Evolutionary conservation across 2,888 invertebrate genomes (phyloP).

Genomic region (Hirtodrosophila histrioides): DNA sequence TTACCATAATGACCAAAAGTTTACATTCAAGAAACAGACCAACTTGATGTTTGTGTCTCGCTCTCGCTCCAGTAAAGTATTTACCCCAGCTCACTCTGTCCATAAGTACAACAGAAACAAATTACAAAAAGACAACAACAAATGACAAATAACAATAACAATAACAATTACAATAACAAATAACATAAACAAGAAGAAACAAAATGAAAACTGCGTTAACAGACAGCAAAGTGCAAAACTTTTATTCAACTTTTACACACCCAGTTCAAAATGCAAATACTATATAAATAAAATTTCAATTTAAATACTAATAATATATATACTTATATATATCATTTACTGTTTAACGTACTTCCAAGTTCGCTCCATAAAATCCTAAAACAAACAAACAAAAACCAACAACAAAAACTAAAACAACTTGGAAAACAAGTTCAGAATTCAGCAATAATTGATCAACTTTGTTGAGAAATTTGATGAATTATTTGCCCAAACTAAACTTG

Average conservation of each 20-base stretch:
- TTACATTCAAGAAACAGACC: too few relatives aligned
- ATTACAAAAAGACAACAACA: slow-evolving; percentile 33
- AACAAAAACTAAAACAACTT: slow-evolving; percentile 2
- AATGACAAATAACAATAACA: background rate
- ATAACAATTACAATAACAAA: slow-evolving; percentile 45
- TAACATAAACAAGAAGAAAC: slow-evolving; percentile 48
- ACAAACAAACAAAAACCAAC: slow-evolving; percentile 37
- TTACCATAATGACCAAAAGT: slow-evolving; percentile 29
- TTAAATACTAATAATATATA: slow-evolving; percentile 12
- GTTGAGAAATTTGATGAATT: slow-evolving; percentile 36
- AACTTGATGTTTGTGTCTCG: slow-evolving; percentile 24
- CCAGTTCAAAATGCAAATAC: slow-evolving; percentile 84
- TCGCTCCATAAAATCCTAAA: slow-evolving; percentile 33
- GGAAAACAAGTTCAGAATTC: slow-evolving; percentile 21
- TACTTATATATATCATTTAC: slow-evolving; percentile 10
- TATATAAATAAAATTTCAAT: slow-evolving; percentile 44
- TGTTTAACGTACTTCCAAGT: slow-evolving; percentile 8
- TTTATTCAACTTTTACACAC: slow-evolving; percentile 75
- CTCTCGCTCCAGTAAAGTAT: slow-evolving; percentile 40
- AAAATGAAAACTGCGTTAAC: slow-evolving; percentile 43
- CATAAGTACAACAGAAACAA: slow-evolving; percentile 51
- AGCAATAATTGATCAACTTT: slow-evolving; percentile 48
- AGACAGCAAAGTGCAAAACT: slow-evolving; percentile 57
- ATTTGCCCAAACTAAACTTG: slow-evolving; percentile 30
- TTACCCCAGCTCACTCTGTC: slow-evolving; percentile 4